Conservation (phyloP, 2,797 vertebrate genomes). For the Acipenser oxyrinchus region DNA sequence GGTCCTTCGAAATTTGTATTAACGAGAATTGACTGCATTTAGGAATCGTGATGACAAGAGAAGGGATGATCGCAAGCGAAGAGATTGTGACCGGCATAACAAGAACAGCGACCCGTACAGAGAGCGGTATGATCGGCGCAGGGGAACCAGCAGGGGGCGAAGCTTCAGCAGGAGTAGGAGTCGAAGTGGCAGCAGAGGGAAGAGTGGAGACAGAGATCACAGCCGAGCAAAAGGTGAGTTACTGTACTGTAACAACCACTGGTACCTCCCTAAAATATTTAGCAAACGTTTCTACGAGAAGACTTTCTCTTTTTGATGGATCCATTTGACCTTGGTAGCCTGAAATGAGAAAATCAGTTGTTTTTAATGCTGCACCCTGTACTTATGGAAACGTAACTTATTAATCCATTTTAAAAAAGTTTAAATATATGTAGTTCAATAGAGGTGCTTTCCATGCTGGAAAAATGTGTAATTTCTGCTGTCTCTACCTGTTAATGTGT, state of each 20-base stretch:
- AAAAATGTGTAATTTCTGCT: too few relatives aligned
- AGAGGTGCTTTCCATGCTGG: too few relatives aligned
- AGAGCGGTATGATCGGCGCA: constrained; percentile 80
- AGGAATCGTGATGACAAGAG: constrained; percentile 85
- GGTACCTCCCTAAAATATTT: too few relatives aligned
- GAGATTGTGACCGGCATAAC: constrained; percentile 81
- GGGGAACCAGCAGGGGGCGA: constrained; percentile 67
- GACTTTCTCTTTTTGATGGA: too few relatives aligned
- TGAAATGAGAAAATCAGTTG: too few relatives aligned
- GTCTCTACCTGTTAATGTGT: too few relatives aligned
- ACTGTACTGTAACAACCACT: neutral
- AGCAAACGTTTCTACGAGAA: too few relatives aligned
- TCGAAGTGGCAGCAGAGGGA: constrained; percentile 43
- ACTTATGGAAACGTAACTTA: too few relatives aligned
- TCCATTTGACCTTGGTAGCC: too few relatives aligned
- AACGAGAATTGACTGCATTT: neutral
- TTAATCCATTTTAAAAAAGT: too few relatives aligned
- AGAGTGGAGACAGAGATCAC: constrained; percentile 68
- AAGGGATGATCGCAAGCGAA: constrained; percentile 84
- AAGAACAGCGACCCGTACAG: constrained; percentile 76
- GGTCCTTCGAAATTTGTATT: neutral
- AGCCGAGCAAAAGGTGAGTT: constrained; percentile 71
- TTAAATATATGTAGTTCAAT: too few relatives aligned
- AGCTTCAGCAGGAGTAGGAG: constrained; percentile 80
- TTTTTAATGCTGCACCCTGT: too few relatives aligned